Evolutionary conservation across 1,140 invertebrate genomes (phyloP).

Genomic region (Apocrypta bakeri): DNA sequence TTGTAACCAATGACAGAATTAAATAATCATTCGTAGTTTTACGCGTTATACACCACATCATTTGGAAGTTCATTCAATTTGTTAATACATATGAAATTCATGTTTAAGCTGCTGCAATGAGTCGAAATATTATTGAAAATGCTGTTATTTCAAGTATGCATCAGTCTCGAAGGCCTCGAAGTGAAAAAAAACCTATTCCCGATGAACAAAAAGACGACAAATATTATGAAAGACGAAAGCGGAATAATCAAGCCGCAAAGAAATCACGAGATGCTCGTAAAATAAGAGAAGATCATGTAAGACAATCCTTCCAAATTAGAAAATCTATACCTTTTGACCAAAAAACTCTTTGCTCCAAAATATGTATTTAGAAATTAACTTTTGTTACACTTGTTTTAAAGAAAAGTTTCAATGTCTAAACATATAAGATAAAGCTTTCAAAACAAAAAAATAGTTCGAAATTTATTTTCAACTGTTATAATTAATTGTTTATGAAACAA

Average conservation of each 20-base stretch:
- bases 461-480: too few relatives aligned
- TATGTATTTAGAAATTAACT: neutral
- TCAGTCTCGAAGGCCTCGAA: constrained; percentile 77
- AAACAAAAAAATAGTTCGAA: too few relatives aligned
- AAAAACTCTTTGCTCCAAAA: neutral
- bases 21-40: neutral
- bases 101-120: constrained; percentile 49
- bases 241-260: constrained; percentile 94
- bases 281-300: constrained; percentile 88
- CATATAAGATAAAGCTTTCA: too few relatives aligned
- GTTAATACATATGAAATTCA: constrained; percentile 12
- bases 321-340: neutral
- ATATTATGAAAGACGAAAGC: constrained; percentile 89
- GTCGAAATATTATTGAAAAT: constrained; percentile 61
- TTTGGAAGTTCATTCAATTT: neutral
- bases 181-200: constrained; percentile 91
- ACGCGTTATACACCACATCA: neutral
- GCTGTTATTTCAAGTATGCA: constrained; percentile 58
- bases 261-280: constrained; percentile 90
- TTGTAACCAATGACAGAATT: neutral
- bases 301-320: neutral
- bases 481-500: too few relatives aligned
- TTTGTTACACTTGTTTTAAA: too few relatives aligned
- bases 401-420: too few relatives aligned
- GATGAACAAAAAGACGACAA: constrained; percentile 91